Percentiles rank a stretch among this genome's conserved stretches.
Conservation (phyloP, 2,113 vertebrate genomes). For the Platycercus adscitus region DNA sequence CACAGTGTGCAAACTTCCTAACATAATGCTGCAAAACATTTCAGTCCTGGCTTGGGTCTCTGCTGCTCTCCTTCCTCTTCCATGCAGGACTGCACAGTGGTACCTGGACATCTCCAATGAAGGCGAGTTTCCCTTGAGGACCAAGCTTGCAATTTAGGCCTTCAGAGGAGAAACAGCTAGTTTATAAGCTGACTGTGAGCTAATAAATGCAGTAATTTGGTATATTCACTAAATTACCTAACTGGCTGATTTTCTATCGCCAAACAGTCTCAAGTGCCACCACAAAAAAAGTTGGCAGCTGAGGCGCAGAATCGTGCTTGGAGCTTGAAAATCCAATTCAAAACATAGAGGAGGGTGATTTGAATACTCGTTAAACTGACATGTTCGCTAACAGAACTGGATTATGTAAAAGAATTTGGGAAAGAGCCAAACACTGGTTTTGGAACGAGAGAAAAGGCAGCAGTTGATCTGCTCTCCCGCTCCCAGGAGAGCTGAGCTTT, state of each 20-base stretch:
- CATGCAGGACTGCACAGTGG: neutral
- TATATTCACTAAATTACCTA: neutral
- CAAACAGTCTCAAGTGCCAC: neutral
- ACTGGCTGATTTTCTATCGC: neutral
- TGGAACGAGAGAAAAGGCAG: neutral
- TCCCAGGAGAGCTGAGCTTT: slow-evolving; percentile 12
- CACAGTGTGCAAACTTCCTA: neutral
- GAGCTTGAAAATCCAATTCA: neutral
- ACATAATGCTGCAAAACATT: neutral
- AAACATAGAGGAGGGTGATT: neutral
- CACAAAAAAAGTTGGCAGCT: neutral
- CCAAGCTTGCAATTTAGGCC: neutral
- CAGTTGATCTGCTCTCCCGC: neutral
- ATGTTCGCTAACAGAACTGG: neutral
- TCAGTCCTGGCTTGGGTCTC: neutral
- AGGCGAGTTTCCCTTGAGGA: neutral
- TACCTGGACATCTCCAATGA: neutral
- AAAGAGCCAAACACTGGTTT: neutral
- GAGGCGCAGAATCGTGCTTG: neutral
- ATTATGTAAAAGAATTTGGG: neutral
- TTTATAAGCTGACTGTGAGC: neutral
- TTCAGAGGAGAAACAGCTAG: neutral
- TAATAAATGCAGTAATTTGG: neutral
- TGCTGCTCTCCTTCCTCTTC: neutral
- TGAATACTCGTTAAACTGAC: neutral